Base-by-base conservation (phyloP, 2,797 vertebrate genomes). In the Phoeniculus purpureus region DNA sequence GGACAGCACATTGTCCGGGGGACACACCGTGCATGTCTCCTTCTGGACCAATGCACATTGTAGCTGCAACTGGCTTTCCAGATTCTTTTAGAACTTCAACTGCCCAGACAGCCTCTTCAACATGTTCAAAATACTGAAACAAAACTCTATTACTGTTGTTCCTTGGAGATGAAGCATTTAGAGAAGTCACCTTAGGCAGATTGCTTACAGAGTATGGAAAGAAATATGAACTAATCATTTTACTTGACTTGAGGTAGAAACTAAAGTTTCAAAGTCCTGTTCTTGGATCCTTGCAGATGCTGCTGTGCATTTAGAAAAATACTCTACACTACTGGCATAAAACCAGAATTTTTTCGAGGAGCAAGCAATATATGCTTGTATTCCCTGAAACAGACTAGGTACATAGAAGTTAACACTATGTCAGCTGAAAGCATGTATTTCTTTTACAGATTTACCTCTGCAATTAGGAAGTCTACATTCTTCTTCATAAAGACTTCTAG, bases 91-190 rank as follows among this genome's bases (percentile, higher is more conserved):
- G 91, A 66, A 98, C 97, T 94, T 99, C 98, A 6, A 99, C 98
- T 18, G 99, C 99, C 99, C 99, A 99, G 85, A 98, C 98, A 0
- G 99, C 99, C 96, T 99, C 99, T 96, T 99, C 99, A 90, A 99
- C 98, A 2, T 99, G 99, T 96, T 99, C 99, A 94, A 99, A 99
- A 95, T 99, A 99, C 99, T 99, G 97, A 92, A 96, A 95, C 64
- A 94, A 78, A 92, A 51, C 3, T 51, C 43, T 12, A 47, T 7
- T 80, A 32, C 22, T 89, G 65, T 27, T 55, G 3, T 88, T 76
- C 72, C 58, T 83, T 27, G 32, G 20, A 52, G 17, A 32, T 29
- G 13, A 93, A 74, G 37, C 15, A 82, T 7, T 61, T 48, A 70
- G 37, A 50, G 43, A 81, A 70, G n/a, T 64, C 18, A 45, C 10